phyloP scores from a whole-genome alignment of 2,113 vertebrate genomes.

The Hypocryptadius cinnamomeus region DNA sequence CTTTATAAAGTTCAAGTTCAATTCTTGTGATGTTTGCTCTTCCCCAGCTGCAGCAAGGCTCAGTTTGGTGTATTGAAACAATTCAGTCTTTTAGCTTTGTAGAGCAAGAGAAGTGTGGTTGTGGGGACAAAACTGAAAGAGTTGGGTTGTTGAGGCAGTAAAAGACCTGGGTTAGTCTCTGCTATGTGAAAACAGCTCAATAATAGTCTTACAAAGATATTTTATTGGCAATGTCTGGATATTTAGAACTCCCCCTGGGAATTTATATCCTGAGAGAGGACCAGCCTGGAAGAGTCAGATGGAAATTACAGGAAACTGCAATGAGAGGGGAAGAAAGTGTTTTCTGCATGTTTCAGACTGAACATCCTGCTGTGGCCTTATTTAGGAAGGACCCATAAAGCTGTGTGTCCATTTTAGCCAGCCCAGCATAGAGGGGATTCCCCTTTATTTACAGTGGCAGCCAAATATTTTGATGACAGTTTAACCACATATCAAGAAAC shows the following conservation, averaged over 20 bases:
- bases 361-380: not conserved
- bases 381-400: not conserved
- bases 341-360: not conserved
- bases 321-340: not conserved
- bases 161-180: not conserved
- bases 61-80: not conserved
- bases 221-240: not conserved
- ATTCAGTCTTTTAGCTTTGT: not conserved
- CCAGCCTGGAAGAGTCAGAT: not conserved
- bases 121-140: not conserved
- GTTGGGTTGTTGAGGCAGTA: not conserved
- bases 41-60: not conserved
- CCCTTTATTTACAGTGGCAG: not conserved
- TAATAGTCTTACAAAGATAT: not conserved
- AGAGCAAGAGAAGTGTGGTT: not conserved
- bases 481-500: not conserved
- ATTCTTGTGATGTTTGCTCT: not conserved
- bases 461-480: not conserved
- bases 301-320: not conserved
- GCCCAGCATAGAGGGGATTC: not conserved
- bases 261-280: not conserved
- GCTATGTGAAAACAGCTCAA: not conserved
- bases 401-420: not conserved
- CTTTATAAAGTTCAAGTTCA: not conserved
- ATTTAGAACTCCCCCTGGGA: not conserved